Percentiles rank a stretch among this genome's conserved stretches.
These are phyloP conservation scores for Tonatia bakeri DNA, from an alignment of 2,113 vertebrate genomes.

Conservation along the genomic window DNA sequence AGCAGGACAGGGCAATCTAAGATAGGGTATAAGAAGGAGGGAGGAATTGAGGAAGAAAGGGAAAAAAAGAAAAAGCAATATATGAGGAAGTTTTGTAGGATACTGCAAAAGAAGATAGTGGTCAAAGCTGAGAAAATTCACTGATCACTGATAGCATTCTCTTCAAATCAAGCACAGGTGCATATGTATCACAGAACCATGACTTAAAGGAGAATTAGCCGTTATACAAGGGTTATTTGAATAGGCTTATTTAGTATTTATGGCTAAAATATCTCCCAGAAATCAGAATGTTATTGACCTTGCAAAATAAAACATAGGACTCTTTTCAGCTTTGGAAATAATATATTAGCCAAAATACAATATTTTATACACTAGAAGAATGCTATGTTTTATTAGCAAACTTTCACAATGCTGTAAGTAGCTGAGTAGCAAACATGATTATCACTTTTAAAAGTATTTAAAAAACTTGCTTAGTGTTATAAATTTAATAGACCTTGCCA, in stretches of 20 bases:
- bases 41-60: neutral
- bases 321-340: neutral
- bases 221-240: neutral
- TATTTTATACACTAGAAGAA: neutral
- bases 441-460: neutral
- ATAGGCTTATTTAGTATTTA: neutral
- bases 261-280: neutral
- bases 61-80: neutral
- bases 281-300: neutral
- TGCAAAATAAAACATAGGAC: neutral
- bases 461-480: neutral
- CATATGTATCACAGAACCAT: neutral
- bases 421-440: neutral
- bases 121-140: neutral
- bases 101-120: neutral
- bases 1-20: neutral
- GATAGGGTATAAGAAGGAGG: neutral
- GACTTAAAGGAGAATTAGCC: neutral
- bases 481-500: neutral
- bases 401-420: neutral
- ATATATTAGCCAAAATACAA: neutral
- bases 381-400: neutral
- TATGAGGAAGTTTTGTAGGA: neutral
- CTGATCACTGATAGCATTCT: neutral
- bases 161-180: neutral